Base-by-base conservation (phyloP, 2,888 invertebrate genomes). In the Macropis europaea region DNA sequence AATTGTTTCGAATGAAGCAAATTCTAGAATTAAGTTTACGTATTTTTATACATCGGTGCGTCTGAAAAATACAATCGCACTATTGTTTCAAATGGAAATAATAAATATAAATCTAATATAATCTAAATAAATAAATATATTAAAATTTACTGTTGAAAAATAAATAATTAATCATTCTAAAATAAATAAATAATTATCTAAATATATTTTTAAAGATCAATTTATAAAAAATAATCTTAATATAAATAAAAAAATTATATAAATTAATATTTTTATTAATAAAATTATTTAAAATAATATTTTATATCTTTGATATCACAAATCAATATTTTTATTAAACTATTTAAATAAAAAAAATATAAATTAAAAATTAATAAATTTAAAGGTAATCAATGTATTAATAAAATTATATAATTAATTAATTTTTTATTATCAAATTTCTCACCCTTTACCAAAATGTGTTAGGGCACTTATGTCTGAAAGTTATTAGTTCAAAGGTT, bases 311-410 rank as follows among this genome's bases (percentile, higher is more conserved):
- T 92, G 92, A 93, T 67, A 84, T 91, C 93, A 94, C 93, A 94
- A 93, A 93, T 93, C 92, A 93, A 92, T 90, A 42, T 67, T 92
- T 93, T 93, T 93, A 93, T 90, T 93, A 93, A 94, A 94, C 92
- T 93, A 93, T 91, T 92, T 92, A 93, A 93, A 90, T 90, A 86
- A 86, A 90, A 87, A 87, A 79, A 60, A 67, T 56, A 40, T 38
- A 79, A 45, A 72, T 91, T 92, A 86, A 93, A 89, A 91, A 93
- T 88, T 88, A 93, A 87, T 82, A 93, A 86, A 93, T 93, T 93
- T 91, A 93, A 92, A 82, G 93, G 92, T 75, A 93, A 86, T 89
- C 92, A 93, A 92, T 93, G 93, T 85, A 93, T 90, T 81, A 93
- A 1, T 6, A 56, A 22, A n/a, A 32, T 5, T 22, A 43, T 5